Percentiles rank a stretch among this genome's conserved stretches.
phyloP scores from a whole-genome alignment of 2,113 vertebrate species.

The Chlamydotis undulata region DNA sequence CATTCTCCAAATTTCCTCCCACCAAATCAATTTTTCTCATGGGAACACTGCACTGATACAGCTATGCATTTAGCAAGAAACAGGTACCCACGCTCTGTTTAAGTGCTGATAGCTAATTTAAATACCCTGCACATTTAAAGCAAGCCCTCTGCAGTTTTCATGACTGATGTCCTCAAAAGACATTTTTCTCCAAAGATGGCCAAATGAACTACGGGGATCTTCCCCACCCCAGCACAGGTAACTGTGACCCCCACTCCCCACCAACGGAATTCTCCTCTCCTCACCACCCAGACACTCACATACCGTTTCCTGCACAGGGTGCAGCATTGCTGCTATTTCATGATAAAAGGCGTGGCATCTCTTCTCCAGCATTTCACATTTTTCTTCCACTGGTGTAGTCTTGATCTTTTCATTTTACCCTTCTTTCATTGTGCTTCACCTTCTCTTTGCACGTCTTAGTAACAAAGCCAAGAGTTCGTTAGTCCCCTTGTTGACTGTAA shows the following conservation, averaged over 20 bases:
- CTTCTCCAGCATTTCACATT: background rate
- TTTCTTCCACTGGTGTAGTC: background rate
- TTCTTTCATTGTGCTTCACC: background rate
- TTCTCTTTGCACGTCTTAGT: background rate
- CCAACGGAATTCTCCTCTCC: background rate
- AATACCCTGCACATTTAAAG: background rate
- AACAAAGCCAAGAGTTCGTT: background rate
- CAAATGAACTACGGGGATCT: background rate
- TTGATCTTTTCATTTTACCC: background rate
- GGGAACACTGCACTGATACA: background rate
- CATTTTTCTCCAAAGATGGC: background rate
- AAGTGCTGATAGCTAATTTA: background rate
- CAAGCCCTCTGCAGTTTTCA: background rate
- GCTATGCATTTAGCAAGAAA: background rate
- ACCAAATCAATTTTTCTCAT: background rate
- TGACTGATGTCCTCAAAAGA: background rate
- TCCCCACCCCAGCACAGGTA: background rate
- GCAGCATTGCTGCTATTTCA: background rate
- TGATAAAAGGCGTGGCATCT: background rate
- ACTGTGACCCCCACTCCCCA: background rate
- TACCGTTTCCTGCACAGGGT: background rate
- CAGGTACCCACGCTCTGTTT: background rate
- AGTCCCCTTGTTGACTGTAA: background rate
- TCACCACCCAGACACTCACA: too few species aligned
- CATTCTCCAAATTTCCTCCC: background rate